Percentiles rank a stretch among this genome's conserved stretches.
phyloP scores from a whole-genome alignment of 2,113 vertebrate genomes.

The Engystomops pustulosus region DNA sequence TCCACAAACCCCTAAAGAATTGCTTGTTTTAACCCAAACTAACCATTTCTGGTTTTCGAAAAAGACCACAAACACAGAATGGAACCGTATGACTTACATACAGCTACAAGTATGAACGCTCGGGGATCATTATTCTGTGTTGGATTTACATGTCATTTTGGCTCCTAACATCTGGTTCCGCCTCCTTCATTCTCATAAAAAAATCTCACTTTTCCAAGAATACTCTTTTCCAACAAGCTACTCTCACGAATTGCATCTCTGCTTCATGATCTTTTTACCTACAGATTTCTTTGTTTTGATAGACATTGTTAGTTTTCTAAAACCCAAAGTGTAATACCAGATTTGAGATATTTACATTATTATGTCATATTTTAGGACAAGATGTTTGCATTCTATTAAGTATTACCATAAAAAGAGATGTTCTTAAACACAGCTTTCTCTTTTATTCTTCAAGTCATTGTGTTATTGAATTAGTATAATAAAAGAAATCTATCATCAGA shows the following conservation, averaged over 20 bases:
- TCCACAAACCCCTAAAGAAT: slow-evolving; percentile 46
- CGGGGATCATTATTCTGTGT: neutral
- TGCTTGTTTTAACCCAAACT: slow-evolving; percentile 25
- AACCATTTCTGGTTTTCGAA: slow-evolving; percentile 40
- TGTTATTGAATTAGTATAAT: no score
- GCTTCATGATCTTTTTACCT: neutral
- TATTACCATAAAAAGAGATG: no score
- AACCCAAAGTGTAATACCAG: no score
- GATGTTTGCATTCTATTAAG: no score
- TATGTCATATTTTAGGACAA: no score
- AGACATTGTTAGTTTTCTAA: neutral
- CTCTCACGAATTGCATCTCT: neutral
- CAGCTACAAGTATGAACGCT: slow-evolving; percentile 32
- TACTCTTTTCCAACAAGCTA: neutral
- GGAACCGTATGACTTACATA: slow-evolving; percentile 22
- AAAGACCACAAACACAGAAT: slow-evolving; percentile 52
- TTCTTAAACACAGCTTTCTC: no score
- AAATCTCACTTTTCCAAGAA: neutral
- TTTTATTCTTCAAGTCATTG: no score
- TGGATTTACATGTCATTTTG: slow-evolving; percentile 1
- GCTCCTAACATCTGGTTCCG: neutral
- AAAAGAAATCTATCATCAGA: no score
- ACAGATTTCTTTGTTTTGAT: no score
- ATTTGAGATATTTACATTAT: no score
- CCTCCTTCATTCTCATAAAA: neutral